These are phyloP conservation scores for Uria lomvia DNA, from an alignment of 2,113 vertebrate species.

Conservation along the genomic window DNA sequence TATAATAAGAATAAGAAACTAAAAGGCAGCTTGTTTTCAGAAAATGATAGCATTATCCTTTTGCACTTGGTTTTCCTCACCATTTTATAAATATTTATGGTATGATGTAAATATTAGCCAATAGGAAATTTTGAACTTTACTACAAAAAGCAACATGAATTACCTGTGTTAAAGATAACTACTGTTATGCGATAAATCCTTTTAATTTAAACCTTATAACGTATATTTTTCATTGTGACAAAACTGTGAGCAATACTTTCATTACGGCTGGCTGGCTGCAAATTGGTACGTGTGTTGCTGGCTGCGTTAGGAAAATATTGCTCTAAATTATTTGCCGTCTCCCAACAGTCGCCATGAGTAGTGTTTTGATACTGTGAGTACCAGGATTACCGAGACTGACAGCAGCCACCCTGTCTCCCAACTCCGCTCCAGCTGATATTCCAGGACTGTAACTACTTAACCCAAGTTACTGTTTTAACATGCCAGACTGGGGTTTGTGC, in stretches of 20 bases:
- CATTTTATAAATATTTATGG: constrained; percentile 59
- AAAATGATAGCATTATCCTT: constrained; percentile 49
- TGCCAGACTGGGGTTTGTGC: not conserved
- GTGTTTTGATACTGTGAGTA: not conserved
- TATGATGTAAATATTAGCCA: constrained; percentile 56
- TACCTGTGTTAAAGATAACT: not conserved
- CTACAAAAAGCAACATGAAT: not conserved
- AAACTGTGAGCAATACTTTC: not conserved
- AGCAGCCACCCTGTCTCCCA: not conserved
- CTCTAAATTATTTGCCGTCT: not conserved
- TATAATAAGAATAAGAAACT: constrained; percentile 65
- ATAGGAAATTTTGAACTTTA: constrained; percentile 34
- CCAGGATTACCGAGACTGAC: not conserved
- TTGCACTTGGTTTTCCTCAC: constrained; percentile 61
- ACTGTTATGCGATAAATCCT: not conserved
- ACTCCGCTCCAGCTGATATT: not conserved
- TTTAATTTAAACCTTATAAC: not conserved
- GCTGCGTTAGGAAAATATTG: not conserved
- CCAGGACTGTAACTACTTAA: not conserved
- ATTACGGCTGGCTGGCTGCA: not conserved
- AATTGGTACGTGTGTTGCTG: not conserved
- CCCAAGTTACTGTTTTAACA: not conserved
- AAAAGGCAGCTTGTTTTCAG: constrained; percentile 71
- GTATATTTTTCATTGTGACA: not conserved
- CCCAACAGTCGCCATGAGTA: not conserved